phyloP scores from a whole-genome alignment of 1,140 invertebrate species.

The Penaeus indicus region DNA sequence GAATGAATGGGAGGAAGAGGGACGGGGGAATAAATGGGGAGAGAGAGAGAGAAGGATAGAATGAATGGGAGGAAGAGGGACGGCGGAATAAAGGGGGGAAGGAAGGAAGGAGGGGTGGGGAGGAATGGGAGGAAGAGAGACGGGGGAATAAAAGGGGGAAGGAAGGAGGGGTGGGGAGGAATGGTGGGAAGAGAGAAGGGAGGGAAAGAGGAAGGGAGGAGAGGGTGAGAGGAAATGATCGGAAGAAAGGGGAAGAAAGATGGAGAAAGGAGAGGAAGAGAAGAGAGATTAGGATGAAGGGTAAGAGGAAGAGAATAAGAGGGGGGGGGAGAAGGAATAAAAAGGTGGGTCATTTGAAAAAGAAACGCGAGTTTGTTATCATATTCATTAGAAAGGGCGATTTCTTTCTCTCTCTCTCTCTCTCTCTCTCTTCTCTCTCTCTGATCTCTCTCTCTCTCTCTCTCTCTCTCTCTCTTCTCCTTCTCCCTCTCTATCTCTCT shows the following conservation, averaged over 20 bases:
- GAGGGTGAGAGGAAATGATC: background rate
- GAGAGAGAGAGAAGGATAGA: background rate
- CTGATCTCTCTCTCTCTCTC: background rate
- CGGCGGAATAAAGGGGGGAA: background rate
- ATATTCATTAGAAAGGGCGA: no score
- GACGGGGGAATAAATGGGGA: background rate
- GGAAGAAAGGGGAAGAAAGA: background rate
- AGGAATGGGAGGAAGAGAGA: background rate
- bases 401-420: background rate
- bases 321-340: no score
- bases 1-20: background rate
- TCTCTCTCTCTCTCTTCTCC: background rate
- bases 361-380: no score
- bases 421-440: background rate
- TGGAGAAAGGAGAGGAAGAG: background rate
- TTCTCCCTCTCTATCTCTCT: no score
- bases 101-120: no score
- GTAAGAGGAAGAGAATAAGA: no score
- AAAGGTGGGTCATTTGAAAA: no score
- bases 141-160: background rate
- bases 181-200: no score
- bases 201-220: background rate
- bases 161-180: background rate
- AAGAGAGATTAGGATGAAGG: background rate
- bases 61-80: background rate